These are phyloP conservation scores for Eurystomus glaucurus DNA, from an alignment of 2,797 vertebrate genomes.

Conservation along the genomic window DNA sequence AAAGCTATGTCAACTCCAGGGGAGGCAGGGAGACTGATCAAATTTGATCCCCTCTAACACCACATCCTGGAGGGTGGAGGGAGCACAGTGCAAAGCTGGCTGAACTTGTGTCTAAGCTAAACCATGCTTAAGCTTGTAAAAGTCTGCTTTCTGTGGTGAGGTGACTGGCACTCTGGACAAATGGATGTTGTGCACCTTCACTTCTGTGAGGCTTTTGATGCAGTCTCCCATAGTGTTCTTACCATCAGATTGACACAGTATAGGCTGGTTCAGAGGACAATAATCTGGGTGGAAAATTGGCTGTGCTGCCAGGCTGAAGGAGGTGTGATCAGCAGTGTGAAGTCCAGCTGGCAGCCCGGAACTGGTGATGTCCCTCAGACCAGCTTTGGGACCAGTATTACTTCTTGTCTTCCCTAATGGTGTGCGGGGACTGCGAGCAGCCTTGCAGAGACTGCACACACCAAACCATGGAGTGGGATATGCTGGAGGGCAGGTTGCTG, in stretches of 20 bases:
- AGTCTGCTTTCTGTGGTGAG: neutral
- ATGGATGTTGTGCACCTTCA: neutral
- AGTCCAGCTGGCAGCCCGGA: neutral
- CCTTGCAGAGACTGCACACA: neutral
- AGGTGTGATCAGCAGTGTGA: neutral
- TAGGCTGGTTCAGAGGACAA: neutral
- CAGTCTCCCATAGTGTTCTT: neutral
- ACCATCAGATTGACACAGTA: neutral
- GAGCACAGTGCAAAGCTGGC: neutral
- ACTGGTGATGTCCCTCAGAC: neutral
- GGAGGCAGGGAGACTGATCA: neutral
- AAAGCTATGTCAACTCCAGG: neutral
- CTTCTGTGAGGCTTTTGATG: neutral
- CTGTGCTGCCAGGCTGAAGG: neutral
- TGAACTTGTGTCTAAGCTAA: neutral
- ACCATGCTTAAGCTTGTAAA: neutral
- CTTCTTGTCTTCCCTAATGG: neutral
- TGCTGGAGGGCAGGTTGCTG: neutral
- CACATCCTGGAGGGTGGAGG: neutral
- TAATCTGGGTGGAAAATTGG: neutral
- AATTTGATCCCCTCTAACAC: neutral
- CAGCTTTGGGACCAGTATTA: neutral
- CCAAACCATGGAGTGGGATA: fast-evolving
- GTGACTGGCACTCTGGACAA: neutral
- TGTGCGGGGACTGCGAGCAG: fast-evolving